Percentiles rank a stretch among this genome's conserved stretches.
These are phyloP conservation scores for Phytoseiulus persimilis DNA, from an alignment of 2,888 invertebrate genomes.

Conservation along the genomic window DNA sequence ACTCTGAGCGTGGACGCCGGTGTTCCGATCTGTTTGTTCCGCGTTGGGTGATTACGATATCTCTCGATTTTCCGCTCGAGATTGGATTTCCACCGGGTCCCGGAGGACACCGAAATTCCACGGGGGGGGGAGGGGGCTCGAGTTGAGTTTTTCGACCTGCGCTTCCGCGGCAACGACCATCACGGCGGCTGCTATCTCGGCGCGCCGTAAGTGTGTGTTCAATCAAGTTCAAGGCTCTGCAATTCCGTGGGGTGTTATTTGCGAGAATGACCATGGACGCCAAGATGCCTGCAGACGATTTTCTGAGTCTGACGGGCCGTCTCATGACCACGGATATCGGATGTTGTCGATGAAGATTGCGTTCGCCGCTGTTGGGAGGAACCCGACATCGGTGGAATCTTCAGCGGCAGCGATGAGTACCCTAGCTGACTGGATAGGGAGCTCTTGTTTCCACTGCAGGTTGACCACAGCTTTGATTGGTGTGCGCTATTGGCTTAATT, in stretches of 20 bases:
- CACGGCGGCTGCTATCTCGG: neutral
- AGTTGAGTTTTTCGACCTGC: neutral
- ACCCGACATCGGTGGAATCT: neutral
- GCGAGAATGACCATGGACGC: neutral
- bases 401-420: neutral
- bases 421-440: neutral
- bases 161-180: neutral
- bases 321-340: neutral
- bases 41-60: neutral
- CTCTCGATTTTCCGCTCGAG: neutral
- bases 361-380: neutral
- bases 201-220: neutral
- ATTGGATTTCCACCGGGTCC: no score
- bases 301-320: neutral
- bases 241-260: neutral
- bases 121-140: no score
- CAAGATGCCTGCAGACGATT: neutral
- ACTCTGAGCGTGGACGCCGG: neutral
- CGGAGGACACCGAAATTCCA: no score
- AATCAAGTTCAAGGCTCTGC: neutral
- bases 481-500: slow-evolving; percentile 5
- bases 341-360: neutral
- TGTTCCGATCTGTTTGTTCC: neutral
- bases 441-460: neutral
- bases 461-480: neutral